These are phyloP conservation scores for Sinosuthora webbiana DNA, from an alignment of 2,113 vertebrate genomes.

Conservation along the genomic window DNA sequence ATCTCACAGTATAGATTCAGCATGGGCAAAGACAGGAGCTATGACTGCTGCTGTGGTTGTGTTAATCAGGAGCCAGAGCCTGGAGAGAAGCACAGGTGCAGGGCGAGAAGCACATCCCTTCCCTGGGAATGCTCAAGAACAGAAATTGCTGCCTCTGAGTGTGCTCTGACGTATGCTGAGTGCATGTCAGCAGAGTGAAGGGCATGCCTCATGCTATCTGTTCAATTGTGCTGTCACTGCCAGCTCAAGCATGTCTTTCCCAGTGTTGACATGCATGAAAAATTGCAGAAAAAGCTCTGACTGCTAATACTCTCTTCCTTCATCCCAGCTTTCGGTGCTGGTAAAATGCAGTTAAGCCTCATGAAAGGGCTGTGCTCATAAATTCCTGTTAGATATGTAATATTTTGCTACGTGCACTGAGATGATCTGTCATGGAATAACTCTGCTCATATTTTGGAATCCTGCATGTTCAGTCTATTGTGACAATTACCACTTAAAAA, in stretches of 20 bases:
- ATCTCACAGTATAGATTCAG: neutral
- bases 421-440: neutral
- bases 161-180: neutral
- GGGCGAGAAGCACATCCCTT: rapidly evolving
- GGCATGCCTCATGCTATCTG: neutral
- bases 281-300: neutral
- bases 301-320: neutral
- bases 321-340: rapidly evolving
- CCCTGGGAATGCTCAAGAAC: neutral
- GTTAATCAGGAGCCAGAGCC: neutral
- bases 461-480: neutral
- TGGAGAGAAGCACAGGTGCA: neutral
- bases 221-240: neutral
- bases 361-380: neutral
- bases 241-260: neutral
- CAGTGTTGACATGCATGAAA: neutral
- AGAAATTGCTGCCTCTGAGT: neutral
- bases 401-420: rapidly evolving
- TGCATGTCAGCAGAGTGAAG: neutral
- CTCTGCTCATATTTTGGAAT: neutral
- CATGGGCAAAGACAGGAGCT: neutral
- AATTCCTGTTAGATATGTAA: neutral
- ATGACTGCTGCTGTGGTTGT: rapidly evolving
- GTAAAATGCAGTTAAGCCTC: neutral
- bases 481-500: neutral